Evolutionary conservation across 2,797 vertebrate species (phyloP).

Genomic region (Microtus agrestis): DNA sequence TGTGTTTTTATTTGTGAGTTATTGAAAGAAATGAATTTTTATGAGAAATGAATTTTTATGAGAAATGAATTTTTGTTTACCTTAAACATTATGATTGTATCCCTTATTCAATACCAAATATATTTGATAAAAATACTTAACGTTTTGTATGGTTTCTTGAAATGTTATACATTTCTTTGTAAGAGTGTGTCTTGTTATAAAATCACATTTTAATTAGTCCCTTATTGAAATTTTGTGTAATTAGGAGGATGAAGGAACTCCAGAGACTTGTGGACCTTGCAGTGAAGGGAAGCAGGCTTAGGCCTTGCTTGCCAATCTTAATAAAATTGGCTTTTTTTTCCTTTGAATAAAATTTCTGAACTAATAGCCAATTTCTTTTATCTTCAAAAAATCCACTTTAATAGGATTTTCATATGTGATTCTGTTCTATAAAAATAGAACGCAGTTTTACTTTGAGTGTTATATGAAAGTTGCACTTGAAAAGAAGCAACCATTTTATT

Average conservation of each 20-base stretch:
- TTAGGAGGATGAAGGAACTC: slow-evolving; percentile 35
- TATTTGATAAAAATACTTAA: slow-evolving; percentile 56
- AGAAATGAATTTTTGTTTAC: neutral
- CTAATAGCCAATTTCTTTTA: slow-evolving; percentile 28
- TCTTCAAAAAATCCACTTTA: slow-evolving; percentile 58
- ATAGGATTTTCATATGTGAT: slow-evolving; percentile 6
- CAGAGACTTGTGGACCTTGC: neutral
- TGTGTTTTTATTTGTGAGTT: neutral
- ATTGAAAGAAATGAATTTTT: neutral
- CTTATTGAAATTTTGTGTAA: slow-evolving; percentile 42
- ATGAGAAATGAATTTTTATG: neutral
- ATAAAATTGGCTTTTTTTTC: neutral
- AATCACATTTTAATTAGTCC: slow-evolving; percentile 39
- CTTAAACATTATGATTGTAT: slow-evolving; percentile 29
- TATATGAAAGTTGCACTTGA: slow-evolving; percentile 49
- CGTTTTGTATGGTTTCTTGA: slow-evolving; percentile 33
- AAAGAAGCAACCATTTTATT: slow-evolving; percentile 29
- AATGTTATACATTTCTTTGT: slow-evolving; percentile 57
- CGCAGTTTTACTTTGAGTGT: neutral
- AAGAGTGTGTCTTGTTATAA: slow-evolving; percentile 38
- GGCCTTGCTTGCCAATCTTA: slow-evolving; percentile 16
- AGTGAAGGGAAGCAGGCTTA: neutral
- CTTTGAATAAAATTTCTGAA: slow-evolving; percentile 6
- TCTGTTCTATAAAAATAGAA: slow-evolving; percentile 46
- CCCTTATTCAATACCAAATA: neutral